Evolutionary conservation across 2,113 vertebrate species (phyloP).

Genomic region (Prietella phreatophila): DNA sequence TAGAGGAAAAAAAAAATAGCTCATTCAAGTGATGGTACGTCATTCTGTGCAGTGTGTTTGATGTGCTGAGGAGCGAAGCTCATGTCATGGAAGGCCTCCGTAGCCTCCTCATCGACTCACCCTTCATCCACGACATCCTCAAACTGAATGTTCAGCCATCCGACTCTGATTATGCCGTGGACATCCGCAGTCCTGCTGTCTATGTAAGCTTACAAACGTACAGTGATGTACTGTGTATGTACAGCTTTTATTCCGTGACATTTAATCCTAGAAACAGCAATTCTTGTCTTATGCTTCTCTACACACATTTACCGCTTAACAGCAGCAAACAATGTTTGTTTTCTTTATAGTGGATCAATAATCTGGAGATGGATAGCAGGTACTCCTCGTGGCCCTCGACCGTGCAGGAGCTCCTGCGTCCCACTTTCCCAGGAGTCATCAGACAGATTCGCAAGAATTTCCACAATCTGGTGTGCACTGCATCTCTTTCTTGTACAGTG

Average conservation of each 20-base stretch:
- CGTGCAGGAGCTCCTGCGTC: slow-evolving; percentile 90
- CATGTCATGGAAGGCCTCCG: slow-evolving; percentile 93
- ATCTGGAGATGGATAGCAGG: slow-evolving; percentile 85
- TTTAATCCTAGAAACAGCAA: neutral
- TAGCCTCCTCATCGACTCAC: slow-evolving; percentile 83
- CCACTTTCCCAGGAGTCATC: slow-evolving; percentile 96
- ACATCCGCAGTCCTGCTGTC: slow-evolving; percentile 90
- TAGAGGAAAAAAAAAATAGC: neutral
- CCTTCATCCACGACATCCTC: slow-evolving; percentile 87
- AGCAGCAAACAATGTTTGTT: neutral
- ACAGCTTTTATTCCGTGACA: neutral
- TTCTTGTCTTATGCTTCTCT: neutral
- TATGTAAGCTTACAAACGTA: slow-evolving; percentile 72
- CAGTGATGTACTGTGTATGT: neutral
- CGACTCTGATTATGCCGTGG: slow-evolving; percentile 91
- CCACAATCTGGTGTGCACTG: slow-evolving; percentile 85
- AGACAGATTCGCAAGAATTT: slow-evolving; percentile 96
- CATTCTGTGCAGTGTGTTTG: slow-evolving; percentile 79
- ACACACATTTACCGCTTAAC: neutral
- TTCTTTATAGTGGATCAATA: slow-evolving; percentile 90
- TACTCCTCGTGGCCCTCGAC: slow-evolving; percentile 92
- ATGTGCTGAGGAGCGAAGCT: slow-evolving; percentile 89
- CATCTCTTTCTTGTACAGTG: neutral
- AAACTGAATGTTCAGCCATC: slow-evolving; percentile 91
- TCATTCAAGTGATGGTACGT: neutral